A percentile compares a stretch with the other conserved stretches of the same genome.
phyloP scores from a whole-genome alignment of 2,888 invertebrate species.

The Morinoia aosen region DNA sequence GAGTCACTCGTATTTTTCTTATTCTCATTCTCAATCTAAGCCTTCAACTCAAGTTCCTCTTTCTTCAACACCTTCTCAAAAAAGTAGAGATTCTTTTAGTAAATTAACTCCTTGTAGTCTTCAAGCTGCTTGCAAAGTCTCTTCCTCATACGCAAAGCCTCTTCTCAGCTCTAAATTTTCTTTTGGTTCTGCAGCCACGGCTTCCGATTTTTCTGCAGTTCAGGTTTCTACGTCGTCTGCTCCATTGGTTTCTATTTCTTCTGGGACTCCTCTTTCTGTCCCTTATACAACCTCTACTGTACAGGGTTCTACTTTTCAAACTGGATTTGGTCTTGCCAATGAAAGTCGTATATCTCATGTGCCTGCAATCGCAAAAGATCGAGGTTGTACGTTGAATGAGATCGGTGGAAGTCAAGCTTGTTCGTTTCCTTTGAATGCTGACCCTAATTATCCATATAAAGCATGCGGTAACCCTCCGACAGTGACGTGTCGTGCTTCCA shows the following conservation, averaged over 20 bases:
- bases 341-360: neutral
- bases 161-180: neutral
- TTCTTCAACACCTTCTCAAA: neutral
- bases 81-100: neutral
- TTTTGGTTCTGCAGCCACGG: neutral
- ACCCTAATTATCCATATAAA: neutral
- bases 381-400: neutral
- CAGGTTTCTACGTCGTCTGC: neutral
- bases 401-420: neutral
- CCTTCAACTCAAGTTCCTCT: neutral
- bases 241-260: neutral
- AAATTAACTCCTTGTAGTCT: neutral
- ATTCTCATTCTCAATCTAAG: neutral
- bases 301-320: neutral
- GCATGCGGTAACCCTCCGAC: neutral
- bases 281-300: neutral
- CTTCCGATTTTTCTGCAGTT: neutral
- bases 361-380: neutral
- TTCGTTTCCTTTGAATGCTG: neutral
- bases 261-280: neutral
- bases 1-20: neutral
- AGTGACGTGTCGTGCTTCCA: neutral
- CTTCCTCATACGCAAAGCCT: neutral
- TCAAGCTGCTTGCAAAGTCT: neutral
- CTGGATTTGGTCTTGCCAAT: neutral